Percentiles rank a stretch among this genome's conserved stretches.
These are phyloP conservation scores for Ennomos quercinarius DNA, from an alignment of 2,888 invertebrate genomes.

Conservation along the genomic window DNA sequence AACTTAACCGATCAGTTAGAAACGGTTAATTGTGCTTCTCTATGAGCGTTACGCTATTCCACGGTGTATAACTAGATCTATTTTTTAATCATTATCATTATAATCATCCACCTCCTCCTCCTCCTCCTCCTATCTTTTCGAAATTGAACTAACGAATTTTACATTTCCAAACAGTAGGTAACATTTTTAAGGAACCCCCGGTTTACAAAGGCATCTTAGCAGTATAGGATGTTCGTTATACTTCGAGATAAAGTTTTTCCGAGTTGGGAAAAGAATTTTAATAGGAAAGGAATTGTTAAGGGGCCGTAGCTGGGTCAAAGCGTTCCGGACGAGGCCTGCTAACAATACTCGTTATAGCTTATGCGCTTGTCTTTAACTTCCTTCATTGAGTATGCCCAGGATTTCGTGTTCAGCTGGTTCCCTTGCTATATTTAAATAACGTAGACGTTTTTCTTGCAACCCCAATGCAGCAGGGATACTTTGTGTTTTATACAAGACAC, in stretches of 20 bases:
- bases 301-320: constrained; percentile 66
- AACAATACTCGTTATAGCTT: constrained; percentile 64
- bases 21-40: no score
- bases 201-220: constrained; percentile 37
- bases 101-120: no score
- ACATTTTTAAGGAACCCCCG: constrained; percentile 13
- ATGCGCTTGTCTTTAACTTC: constrained; percentile 58
- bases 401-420: constrained; percentile 57
- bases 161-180: not conserved
- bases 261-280: constrained; percentile 75
- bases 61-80: no score
- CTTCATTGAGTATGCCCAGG: constrained; percentile 51
- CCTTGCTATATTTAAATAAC: constrained; percentile 62
- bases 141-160: no score
- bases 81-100: no score
- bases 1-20: no score
- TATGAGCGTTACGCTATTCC: no score
- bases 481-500: constrained; percentile 30
- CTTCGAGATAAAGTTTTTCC: constrained; percentile 63
- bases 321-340: constrained; percentile 56
- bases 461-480: constrained; percentile 35
- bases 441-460: constrained; percentile 51
- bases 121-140: no score
- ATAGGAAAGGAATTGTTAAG: constrained; percentile 72
- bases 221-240: constrained; percentile 46